A percentile compares a stretch with the other conserved stretches of the same genome.
These are phyloP conservation scores for Cricetomys ansorgei DNA, from an alignment of 2,113 vertebrate species.

Conservation along the genomic window DNA sequence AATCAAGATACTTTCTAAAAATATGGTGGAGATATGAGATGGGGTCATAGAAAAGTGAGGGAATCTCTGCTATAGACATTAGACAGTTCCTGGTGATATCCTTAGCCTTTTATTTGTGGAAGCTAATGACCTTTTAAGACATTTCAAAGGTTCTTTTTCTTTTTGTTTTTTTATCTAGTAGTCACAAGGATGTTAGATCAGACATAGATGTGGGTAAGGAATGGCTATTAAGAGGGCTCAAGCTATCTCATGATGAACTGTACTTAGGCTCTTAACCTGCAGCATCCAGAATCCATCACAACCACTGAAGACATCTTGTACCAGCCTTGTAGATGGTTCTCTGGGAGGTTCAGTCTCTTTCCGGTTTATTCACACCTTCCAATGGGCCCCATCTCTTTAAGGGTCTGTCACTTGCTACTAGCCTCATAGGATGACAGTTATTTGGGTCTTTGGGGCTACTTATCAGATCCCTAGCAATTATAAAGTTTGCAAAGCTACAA, in stretches of 20 bases:
- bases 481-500: neutral
- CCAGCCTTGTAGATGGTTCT: neutral
- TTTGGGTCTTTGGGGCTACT: neutral
- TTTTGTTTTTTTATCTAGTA: neutral
- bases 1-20: neutral
- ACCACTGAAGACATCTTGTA: neutral
- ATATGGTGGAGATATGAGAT: neutral
- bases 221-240: neutral
- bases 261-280: neutral
- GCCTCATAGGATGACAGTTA: too few relatives aligned
- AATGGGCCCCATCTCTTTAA: neutral
- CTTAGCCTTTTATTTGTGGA: neutral
- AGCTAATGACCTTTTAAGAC: neutral
- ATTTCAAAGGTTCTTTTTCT: neutral
- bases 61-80: neutral
- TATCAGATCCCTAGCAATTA: neutral
- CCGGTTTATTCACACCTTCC: neutral
- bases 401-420: neutral
- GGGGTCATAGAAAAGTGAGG: neutral
- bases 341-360: neutral
- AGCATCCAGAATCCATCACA: too few relatives aligned
- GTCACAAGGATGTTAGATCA: neutral
- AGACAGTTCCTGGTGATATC: neutral
- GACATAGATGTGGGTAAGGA: neutral
- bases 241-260: neutral